Percentiles rank a stretch among this genome's conserved stretches.
Conservation (phyloP, 2,888 invertebrate species). For the Baronia brevicornis region DNA sequence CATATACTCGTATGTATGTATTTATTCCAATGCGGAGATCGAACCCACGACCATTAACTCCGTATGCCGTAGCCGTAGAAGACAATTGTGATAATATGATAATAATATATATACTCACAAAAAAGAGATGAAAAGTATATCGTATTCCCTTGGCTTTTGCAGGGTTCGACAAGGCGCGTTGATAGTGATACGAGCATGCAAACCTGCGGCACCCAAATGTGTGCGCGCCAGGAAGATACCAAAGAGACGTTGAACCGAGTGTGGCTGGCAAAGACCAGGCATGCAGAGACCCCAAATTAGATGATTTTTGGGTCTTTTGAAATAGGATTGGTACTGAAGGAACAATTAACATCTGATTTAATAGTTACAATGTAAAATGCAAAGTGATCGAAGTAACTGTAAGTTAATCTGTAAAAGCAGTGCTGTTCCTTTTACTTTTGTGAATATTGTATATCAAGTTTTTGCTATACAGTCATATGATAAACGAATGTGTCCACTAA, state of each 20-base stretch:
- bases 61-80: too few relatives aligned
- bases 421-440: too few relatives aligned
- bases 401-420: too few relatives aligned
- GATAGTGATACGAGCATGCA: slow-evolving; percentile 41
- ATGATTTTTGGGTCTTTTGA: slow-evolving; percentile 46
- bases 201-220: slow-evolving; percentile 52
- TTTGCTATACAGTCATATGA: too few relatives aligned
- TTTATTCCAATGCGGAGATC: too few relatives aligned
- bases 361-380: too few relatives aligned
- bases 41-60: too few relatives aligned
- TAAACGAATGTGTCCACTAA: too few relatives aligned
- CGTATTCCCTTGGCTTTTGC: slow-evolving; percentile 33
- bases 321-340: slow-evolving; percentile 43
- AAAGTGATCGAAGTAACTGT: too few relatives aligned
- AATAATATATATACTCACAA: slow-evolving; percentile 36
- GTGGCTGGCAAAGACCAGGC: slow-evolving; percentile 57
- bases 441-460: too few relatives aligned
- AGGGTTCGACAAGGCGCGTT: slow-evolving; percentile 44
- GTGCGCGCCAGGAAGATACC: slow-evolving; percentile 48
- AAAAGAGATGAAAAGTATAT: slow-evolving; percentile 43
- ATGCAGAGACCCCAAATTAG: slow-evolving; percentile 75
- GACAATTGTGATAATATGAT: neutral
- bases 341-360: too few relatives aligned
- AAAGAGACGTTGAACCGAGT: slow-evolving; percentile 44
- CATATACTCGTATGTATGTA: too few relatives aligned